Percentiles rank a stretch among this genome's conserved stretches.
phyloP scores from a whole-genome alignment of 2,888 invertebrate species.

The Actias luna region DNA sequence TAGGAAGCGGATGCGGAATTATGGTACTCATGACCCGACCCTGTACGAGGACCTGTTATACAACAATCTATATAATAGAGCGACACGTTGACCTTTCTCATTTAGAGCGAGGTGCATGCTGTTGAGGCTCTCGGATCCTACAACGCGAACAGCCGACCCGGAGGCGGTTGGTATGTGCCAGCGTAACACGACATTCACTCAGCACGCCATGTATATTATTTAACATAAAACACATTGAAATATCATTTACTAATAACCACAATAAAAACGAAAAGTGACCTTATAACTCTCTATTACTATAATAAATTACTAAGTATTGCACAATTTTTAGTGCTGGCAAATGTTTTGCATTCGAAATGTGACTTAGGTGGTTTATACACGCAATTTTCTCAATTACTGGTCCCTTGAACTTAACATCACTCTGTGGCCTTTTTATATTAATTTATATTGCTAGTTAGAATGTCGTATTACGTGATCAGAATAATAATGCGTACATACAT shows the following conservation, averaged over 20 bases:
- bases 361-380: background rate
- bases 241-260: constrained; percentile 16
- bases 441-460: constrained; percentile 33
- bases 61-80: constrained; percentile 62
- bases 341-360: background rate
- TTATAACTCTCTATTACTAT: constrained; percentile 1
- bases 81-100: constrained; percentile 63
- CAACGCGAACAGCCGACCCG: constrained; percentile 25
- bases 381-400: constrained; percentile 20
- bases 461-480: constrained; percentile 35
- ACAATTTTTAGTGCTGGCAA: constrained; percentile 8
- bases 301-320: constrained; percentile 10
- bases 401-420: constrained; percentile 45
- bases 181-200: constrained; percentile 35
- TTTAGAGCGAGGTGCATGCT: constrained; percentile 23
- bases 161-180: constrained; percentile 29
- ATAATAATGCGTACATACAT: constrained; percentile 26
- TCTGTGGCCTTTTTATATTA: constrained; percentile 36
- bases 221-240: constrained; percentile 57
- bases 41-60: constrained; percentile 63
- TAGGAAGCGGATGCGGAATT: constrained; percentile 76
- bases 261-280: constrained; percentile 8
- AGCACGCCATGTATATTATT: constrained; percentile 37
- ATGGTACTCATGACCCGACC: constrained; percentile 60
- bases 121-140: constrained; percentile 23